Conservation (phyloP, 2,888 invertebrate species). For the Caenorhabditis macrosperma region DNA sequence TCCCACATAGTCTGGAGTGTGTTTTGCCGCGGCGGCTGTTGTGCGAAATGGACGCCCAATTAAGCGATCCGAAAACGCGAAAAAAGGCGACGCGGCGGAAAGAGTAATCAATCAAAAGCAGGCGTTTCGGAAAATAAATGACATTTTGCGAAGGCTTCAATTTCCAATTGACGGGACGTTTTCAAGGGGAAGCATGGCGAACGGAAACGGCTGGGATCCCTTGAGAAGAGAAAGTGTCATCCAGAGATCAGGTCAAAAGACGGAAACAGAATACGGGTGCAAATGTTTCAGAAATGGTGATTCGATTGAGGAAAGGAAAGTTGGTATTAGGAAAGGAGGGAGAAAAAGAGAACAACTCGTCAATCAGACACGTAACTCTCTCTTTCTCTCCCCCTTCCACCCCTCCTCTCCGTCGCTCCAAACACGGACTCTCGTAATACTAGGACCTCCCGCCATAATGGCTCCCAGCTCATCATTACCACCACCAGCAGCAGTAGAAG, state of each 20-base stretch:
- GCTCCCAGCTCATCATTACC: conserved; percentile 54
- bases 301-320: no score
- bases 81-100: conserved; percentile 18
- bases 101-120: conserved; percentile 46
- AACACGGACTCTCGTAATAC: conserved; percentile 1
- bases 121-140: conserved; percentile 20
- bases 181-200: no score
- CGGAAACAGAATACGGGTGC: no score
- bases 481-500: conserved; percentile 30
- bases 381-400: conserved; percentile 7
- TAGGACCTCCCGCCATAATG: conserved; percentile 45
- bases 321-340: no score
- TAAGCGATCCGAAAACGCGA: conserved; percentile 6
- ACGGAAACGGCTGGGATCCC: no score
- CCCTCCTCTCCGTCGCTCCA: background rate
- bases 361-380: conserved; percentile 47
- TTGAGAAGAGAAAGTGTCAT: no score
- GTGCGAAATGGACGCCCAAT: conserved; percentile 12
- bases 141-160: background rate
- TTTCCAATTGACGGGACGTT: background rate
- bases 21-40: background rate
- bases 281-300: no score
- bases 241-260: no score
- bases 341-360: no score
- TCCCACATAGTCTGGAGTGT: background rate